Base-by-base conservation (phyloP, 1,140 invertebrate species). In the Drosophila funebris region DNA sequence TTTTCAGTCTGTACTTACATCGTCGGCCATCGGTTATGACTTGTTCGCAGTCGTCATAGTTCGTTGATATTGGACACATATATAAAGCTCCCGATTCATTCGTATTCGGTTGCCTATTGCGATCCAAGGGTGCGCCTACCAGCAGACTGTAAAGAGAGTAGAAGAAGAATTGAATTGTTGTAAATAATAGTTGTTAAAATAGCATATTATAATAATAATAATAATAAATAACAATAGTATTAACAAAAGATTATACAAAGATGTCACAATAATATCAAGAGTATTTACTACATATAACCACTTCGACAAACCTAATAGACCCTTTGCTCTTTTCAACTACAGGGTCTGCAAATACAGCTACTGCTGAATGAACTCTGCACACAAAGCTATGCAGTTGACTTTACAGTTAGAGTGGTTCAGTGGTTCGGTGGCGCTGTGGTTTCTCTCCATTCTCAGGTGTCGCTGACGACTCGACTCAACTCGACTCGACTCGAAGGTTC, bases 121-220 rank as follows among this genome's bases (percentile, higher is more conserved):
- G 94, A 64, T 95, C 97, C 73, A 96, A 92, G 3, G 98, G 98
- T 31, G 98, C 98, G 24, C 98, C 98, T 1, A 99, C 96, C 56
- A 99, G 92, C 71, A 99, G 93, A 95, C 98, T 99, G 53, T 68
- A 71, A 36, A 16, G 14, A 62, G 29, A 8, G 37, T 1, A 53
- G 29, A 50, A 13, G 6, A 29, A 11, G 3, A 29, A 36, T 4
- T 20, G 39, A 44, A 33, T 9, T 69, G 22, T 24, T 24, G 22
- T n/a, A n/a, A 24, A 24, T 24, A 24, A 24, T 24, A 24, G n/a
- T n/a, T n/a, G n/a, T n/a, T n/a, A n/a, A n/a, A n/a, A 24, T 4
- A 24, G 22, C 22, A 24, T 24, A 24, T 24, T 4, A 3, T 24
- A 3, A 4, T 24, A 24, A 4, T 24, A 24, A 24, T 24, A 24